A percentile compares a stretch with the other conserved stretches of the same genome.
phyloP scores from a whole-genome alignment of 2,888 invertebrate species.

The Trichopoda pennipes region DNA sequence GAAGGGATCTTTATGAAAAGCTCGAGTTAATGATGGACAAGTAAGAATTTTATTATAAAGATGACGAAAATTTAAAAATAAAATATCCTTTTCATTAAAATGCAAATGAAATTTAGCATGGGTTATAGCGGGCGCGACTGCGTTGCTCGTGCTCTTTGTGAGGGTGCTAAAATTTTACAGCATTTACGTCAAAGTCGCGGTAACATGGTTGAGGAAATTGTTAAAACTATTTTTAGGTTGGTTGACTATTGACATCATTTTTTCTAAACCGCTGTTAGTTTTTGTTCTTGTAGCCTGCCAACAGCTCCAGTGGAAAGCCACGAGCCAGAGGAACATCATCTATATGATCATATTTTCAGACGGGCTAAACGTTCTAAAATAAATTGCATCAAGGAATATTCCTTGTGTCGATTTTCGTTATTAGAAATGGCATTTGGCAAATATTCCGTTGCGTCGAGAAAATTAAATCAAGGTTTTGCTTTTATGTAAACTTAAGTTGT shows the following conservation, averaged over 20 bases:
- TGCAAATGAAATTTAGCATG: conserved; percentile 83
- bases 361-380: conserved; percentile 81
- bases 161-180: conserved; percentile 84
- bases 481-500: conserved; percentile 32
- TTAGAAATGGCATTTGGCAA: conserved; percentile 87
- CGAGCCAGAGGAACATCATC: conserved; percentile 82
- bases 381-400: conserved; percentile 83
- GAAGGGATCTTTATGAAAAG: conserved; percentile 86
- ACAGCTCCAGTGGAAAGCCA: conserved; percentile 49
- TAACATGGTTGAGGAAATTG: conserved; percentile 86
- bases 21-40: conserved; percentile 86
- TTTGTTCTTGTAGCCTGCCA: conserved; percentile 71
- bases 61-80: neutral
- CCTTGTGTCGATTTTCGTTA: conserved; percentile 86
- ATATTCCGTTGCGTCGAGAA: conserved; percentile 73
- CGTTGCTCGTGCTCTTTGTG: conserved; percentile 87
- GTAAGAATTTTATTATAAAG: conserved; percentile 80
- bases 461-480: conserved; percentile 65
- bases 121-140: conserved; percentile 88
- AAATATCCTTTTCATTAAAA: neutral
- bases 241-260: neutral
- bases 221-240: conserved; percentile 87
- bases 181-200: conserved; percentile 82
- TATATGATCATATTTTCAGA: conserved; percentile 86
- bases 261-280: neutral